Percentiles rank a stretch among this genome's conserved stretches.
phyloP scores from a whole-genome alignment of 2,113 vertebrate species.

The Cryptomyrus ogoouensis region DNA sequence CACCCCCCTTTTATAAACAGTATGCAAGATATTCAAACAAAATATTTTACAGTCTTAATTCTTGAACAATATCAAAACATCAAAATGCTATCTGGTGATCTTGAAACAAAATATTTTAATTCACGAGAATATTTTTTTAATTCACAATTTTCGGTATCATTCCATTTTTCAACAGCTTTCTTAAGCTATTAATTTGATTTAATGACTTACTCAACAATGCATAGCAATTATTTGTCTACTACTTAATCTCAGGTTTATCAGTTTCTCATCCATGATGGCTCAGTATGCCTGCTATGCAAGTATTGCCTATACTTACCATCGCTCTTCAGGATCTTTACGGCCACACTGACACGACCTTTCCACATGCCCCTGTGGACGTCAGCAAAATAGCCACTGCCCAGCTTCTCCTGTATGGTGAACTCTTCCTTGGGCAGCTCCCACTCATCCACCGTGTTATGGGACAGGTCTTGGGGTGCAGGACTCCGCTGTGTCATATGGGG shows the following conservation, averaged over 20 bases:
- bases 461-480: slow-evolving; percentile 33
- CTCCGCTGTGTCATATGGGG: slow-evolving; percentile 32
- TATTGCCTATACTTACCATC: slow-evolving; percentile 40
- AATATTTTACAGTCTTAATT: background rate
- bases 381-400: slow-evolving; percentile 53
- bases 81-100: background rate
- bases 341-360: slow-evolving; percentile 51
- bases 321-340: slow-evolving; percentile 54
- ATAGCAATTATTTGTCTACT: background rate
- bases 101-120: background rate
- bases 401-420: slow-evolving; percentile 46
- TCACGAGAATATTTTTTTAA: background rate
- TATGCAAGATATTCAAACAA: background rate
- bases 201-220: background rate
- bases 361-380: slow-evolving; percentile 56
- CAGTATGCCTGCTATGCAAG: background rate
- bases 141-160: background rate
- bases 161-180: background rate
- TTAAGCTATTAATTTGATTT: background rate
- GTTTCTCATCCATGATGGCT: background rate
- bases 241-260: background rate
- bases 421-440: slow-evolving; percentile 57
- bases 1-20: background rate
- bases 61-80: background rate
- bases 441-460: slow-evolving; percentile 39